Conservation (phyloP, 1,140 invertebrate species). For the Heliconius eleuchia region DNA sequence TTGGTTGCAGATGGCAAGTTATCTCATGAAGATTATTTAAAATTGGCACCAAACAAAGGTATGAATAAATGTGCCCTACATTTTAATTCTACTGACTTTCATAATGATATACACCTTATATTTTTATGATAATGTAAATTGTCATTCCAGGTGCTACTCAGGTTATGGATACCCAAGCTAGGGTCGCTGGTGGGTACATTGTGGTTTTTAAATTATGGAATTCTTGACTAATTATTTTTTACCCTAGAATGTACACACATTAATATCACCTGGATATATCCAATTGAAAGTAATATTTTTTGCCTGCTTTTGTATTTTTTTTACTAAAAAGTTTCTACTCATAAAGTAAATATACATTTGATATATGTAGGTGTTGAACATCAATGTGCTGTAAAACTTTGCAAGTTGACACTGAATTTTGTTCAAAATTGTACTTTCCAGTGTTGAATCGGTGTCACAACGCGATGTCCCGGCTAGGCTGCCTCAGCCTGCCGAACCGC, state of each 20-base stretch:
- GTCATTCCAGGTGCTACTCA: constrained; percentile 53
- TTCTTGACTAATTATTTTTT: too few relatives aligned
- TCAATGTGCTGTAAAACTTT: neutral
- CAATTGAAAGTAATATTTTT: too few relatives aligned
- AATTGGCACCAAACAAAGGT: constrained; percentile 74
- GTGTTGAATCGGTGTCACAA: constrained; percentile 67
- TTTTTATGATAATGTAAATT: constrained; percentile 16
- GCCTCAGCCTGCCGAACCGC: constrained; percentile 58
- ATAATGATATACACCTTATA: neutral
- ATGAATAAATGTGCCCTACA: constrained; percentile 20
- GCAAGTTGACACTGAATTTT: neutral
- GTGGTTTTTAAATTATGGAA: neutral
- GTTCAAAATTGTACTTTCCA: constrained; percentile 60
- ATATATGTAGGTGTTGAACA: neutral
- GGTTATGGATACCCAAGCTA: constrained; percentile 49
- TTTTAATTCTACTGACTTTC: neutral
- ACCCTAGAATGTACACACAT: too few relatives aligned
- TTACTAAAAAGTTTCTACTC: too few relatives aligned
- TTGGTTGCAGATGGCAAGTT: constrained; percentile 73
- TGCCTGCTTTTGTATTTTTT: too few relatives aligned
- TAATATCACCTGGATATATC: too few relatives aligned
- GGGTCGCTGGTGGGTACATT: constrained; percentile 57
- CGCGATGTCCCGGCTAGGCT: constrained; percentile 57
- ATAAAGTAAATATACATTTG: too few relatives aligned
- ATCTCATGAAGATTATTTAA: constrained; percentile 73